A percentile compares a stretch with the other conserved stretches of the same genome.
Conservation (phyloP, 1,140 invertebrate genomes). For the Acromyrmex heyeri region DNA sequence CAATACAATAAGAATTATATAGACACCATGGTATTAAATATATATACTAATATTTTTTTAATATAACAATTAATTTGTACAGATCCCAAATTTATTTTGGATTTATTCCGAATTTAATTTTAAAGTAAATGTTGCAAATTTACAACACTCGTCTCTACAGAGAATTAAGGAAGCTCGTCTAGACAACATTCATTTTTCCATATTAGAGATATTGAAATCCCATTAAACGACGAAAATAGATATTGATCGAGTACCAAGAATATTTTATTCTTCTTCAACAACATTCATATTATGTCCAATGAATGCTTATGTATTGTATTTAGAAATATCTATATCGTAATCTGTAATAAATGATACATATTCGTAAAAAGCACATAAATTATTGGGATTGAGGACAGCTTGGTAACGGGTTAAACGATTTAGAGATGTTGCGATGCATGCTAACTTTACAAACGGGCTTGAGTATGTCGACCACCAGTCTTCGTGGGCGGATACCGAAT, state of each 20-base stretch:
- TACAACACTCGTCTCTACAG: no score
- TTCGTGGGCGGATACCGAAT: conserved; percentile 8
- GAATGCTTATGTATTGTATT: neutral
- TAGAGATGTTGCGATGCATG: conserved; percentile 23
- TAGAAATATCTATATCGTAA: neutral
- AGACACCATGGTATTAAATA: no score
- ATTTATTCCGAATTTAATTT: no score
- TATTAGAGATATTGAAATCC: neutral
- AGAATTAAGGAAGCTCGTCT: neutral
- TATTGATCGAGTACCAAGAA: neutral
- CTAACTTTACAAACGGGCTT: conserved; percentile 12
- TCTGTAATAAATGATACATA: neutral
- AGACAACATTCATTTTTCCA: neutral
- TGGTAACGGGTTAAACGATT: neutral
- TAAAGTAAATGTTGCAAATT: no score
- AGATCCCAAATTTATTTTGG: no score
- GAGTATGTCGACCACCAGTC: neutral
- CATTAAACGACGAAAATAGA: neutral
- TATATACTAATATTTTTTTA: no score
- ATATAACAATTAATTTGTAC: no score
- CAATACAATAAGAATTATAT: no score
- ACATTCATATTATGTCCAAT: neutral
- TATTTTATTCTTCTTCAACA: neutral
- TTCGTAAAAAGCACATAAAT: neutral
- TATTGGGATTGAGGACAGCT: neutral